These are phyloP conservation scores for Phorcus lineatus DNA, from an alignment of 2,888 invertebrate genomes.

Conservation along the genomic window DNA sequence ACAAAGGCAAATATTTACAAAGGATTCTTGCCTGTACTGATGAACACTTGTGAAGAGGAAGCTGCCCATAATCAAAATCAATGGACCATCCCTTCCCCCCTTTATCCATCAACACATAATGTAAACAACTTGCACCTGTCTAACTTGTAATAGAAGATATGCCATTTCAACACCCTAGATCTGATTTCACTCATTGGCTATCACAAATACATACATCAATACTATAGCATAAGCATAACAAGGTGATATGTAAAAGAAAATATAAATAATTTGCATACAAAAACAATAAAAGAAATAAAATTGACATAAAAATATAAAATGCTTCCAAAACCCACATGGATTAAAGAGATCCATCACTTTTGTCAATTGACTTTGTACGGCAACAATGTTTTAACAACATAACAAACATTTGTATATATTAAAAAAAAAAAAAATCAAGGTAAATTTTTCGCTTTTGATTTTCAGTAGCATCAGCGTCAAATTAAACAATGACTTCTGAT, in stretches of 20 bases:
- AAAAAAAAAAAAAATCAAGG: neutral
- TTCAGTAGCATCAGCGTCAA: neutral
- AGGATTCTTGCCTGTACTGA: no score
- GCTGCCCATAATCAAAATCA: no score
- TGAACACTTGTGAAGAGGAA: no score
- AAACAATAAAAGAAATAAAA: slow-evolving; percentile 19
- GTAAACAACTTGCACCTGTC: no score
- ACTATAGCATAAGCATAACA: slow-evolving; percentile 20
- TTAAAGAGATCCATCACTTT: slow-evolving; percentile 17
- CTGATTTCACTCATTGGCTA: neutral
- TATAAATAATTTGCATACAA: slow-evolving; percentile 24
- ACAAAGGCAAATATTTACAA: no score
- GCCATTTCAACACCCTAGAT: no score
- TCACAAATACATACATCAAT: slow-evolving; percentile 20
- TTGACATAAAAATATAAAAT: slow-evolving; percentile 21
- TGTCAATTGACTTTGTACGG: neutral
- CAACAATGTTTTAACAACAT: neutral
- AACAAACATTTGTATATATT: neutral
- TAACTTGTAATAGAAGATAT: no score
- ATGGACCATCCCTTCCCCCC: no score
- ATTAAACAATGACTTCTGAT: neutral
- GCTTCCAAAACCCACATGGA: slow-evolving; percentile 11
- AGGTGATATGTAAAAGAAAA: slow-evolving; percentile 18
- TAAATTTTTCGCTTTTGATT: neutral
- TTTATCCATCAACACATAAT: no score